These are phyloP conservation scores for Antennarius maculatus DNA, from an alignment of 2,797 vertebrate genomes.

Conservation along the genomic window DNA sequence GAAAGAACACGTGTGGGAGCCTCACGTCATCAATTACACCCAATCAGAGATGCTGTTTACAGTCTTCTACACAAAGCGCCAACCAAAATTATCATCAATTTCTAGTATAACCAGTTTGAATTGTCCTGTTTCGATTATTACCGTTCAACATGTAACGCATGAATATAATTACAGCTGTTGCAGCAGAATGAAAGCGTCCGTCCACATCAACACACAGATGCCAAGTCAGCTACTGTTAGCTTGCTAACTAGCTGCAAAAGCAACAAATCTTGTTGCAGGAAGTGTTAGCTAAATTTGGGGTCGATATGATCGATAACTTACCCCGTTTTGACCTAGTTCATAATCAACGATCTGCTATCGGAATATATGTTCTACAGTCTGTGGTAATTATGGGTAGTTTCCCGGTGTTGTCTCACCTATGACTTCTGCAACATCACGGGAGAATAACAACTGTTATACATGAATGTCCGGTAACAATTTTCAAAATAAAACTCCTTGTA, in stretches of 20 bases:
- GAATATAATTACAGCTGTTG: neutral
- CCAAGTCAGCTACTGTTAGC: conserved; percentile 54
- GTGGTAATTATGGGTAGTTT: neutral
- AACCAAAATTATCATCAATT: too few relatives aligned
- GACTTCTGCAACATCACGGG: conserved; percentile 43
- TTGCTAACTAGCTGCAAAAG: conserved; percentile 35
- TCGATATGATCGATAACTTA: conserved; percentile 19
- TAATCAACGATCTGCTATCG: neutral
- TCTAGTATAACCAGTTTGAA: too few relatives aligned
- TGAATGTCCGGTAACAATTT: conserved; percentile 7
- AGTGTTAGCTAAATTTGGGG: neutral
- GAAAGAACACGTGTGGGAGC: conserved; percentile 2
- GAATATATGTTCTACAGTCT: neutral
- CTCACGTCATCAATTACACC: conserved; percentile 21
- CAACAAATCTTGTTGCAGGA: neutral
- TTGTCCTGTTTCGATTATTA: neutral
- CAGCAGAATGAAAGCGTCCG: neutral
- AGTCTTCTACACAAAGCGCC: neutral
- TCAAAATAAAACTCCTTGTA: conserved; percentile 30
- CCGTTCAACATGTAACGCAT: neutral
- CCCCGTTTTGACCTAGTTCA: conserved; percentile 42
- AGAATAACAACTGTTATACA: neutral
- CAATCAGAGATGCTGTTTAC: conserved; percentile 26
- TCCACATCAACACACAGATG: conserved; percentile 17
- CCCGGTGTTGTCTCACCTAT: conserved; percentile 39